Evolutionary conservation across 1,140 invertebrate genomes (phyloP).

Genomic region (Drosophila navojoa): DNA sequence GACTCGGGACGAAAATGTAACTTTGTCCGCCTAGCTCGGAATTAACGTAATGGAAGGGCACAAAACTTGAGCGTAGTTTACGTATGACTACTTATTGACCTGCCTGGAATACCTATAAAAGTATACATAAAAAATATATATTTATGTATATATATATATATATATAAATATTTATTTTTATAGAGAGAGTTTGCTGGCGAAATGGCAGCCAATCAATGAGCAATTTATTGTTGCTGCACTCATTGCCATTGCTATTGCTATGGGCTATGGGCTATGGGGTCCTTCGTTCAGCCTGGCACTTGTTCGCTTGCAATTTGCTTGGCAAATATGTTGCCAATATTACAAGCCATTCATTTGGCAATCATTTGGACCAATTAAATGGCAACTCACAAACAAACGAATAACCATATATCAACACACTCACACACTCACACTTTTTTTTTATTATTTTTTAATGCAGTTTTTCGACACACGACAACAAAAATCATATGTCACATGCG

Average conservation of each 20-base stretch:
- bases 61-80: constrained; percentile 22
- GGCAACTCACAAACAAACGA: constrained; percentile 37
- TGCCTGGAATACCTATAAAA: neutral
- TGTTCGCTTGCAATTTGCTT: constrained; percentile 60
- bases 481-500: constrained; percentile 20
- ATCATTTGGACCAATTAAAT: constrained; percentile 65
- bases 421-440: constrained; percentile 1
- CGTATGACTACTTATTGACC: constrained; percentile 1
- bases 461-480: constrained; percentile 22
- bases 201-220: constrained; percentile 65
- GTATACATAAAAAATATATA: neutral
- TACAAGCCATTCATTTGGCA: constrained; percentile 77
- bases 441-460: neutral
- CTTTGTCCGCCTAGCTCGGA: constrained; percentile 39
- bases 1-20: constrained; percentile 54
- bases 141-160: neutral
- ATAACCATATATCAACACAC: constrained; percentile 34
- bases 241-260: constrained; percentile 9
- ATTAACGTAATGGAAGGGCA: constrained; percentile 14
- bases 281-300: no score
- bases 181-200: constrained; percentile 25
- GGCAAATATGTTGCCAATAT: constrained; percentile 44
- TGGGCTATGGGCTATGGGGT: constrained; percentile 24
- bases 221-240: constrained; percentile 70
- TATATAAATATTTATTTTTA: constrained; percentile 1